Base-by-base conservation (phyloP, 2,888 invertebrate genomes). In the Melikaiella ostensackeni region DNA sequence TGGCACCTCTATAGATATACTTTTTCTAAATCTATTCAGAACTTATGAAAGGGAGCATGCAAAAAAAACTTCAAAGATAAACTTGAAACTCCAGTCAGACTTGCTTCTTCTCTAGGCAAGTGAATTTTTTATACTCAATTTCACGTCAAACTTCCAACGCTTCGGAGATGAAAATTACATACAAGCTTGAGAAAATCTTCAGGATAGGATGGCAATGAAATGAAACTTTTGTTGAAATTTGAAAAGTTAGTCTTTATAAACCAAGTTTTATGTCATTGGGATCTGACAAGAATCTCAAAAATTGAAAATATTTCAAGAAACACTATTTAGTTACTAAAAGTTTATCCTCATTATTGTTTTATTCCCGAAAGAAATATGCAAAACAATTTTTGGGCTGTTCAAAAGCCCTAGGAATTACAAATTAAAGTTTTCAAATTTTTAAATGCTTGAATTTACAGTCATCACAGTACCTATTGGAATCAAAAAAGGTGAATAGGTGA, bases 181-280 rank as follows among this genome's bases (percentile, higher is more conserved):
- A 64, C 42, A 64, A 64, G 24, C 24, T 24, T 64, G 38, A 64
- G 24, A 64, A 63, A 21, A 42, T 64, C 42, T 64, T 64, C 24
- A 42, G 7, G 64, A 59, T 59, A 27, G 16, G 21, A 64, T 24
- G 21, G 16, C 24, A 42, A 64, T 64, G 13, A 38, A 38, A 24
- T 35, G 21, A 16, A 64, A 42, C 42, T 64, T 64, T 64, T 24
- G 24, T 64, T 38, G 7, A 24, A 64, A 42, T 64, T 42, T 63
- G 42, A 63, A 35, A 63, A 63, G 35, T 63, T 63, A n/a, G n/a
- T 35, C 33, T 21, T 55, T 59, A 59, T 59, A 21, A 24, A 11
- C 24, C 4, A 24, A 24, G 55, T 24, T 64, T 24, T 21, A 64
- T 24, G 21, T 21, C 64, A 13, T 64, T 35, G 13, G 9, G 13